Conservation (phyloP, 2,888 invertebrate genomes). For the Galeruca laticollis region DNA sequence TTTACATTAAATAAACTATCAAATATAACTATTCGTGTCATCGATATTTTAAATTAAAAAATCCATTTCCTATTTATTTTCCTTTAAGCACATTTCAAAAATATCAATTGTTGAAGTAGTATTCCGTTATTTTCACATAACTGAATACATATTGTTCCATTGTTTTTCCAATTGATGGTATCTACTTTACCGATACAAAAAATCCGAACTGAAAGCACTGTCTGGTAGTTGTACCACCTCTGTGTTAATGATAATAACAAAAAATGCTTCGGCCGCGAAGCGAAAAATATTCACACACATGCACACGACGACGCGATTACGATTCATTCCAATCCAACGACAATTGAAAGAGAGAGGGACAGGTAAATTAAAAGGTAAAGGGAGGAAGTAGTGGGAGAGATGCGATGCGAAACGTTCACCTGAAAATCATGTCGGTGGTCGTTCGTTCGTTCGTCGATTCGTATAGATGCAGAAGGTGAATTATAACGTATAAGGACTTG, state of each 20-base stretch:
- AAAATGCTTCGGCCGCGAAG: neutral
- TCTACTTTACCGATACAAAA: too few species aligned
- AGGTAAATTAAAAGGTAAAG: constrained; percentile 31
- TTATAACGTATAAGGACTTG: constrained; percentile 5
- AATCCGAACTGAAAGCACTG: too few species aligned
- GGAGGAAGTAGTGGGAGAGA: constrained; percentile 46
- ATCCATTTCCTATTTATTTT: too few species aligned
- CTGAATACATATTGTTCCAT: too few species aligned
- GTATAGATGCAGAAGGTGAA: constrained; percentile 12
- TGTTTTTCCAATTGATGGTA: too few species aligned
- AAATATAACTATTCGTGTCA: too few species aligned
- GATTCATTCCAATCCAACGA: neutral
- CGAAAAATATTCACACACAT: constrained; percentile 16
- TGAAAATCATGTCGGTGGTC: constrained; percentile 26
- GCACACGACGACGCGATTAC: neutral
- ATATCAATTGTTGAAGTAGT: too few species aligned
- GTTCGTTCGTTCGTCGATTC: constrained; percentile 5
- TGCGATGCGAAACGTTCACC: constrained; percentile 40
- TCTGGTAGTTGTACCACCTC: neutral
- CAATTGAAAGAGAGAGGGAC: constrained; percentile 10
- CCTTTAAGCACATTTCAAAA: too few species aligned
- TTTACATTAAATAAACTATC: too few species aligned
- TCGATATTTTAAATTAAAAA: too few species aligned
- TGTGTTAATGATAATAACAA: constrained; percentile 6
- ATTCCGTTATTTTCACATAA: too few species aligned